Evolutionary conservation across 2,797 vertebrate genomes (phyloP), one percentile per base, ranked within the genome.

Genomic region (Hydrophis major): DNA sequence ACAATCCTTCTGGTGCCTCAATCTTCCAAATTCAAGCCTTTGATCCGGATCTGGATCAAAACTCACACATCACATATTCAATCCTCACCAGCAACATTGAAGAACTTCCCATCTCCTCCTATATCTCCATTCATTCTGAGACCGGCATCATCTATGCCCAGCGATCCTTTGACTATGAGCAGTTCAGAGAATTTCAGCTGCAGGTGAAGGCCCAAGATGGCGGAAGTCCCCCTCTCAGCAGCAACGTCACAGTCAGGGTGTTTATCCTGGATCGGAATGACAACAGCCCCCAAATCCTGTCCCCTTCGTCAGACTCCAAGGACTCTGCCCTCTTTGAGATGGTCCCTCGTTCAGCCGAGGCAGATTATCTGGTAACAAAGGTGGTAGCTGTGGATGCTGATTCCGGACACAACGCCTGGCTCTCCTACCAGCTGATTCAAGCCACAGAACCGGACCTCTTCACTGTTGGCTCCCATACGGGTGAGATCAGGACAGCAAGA

Each of bases 191-290:
- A 50, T 93, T 97, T 78, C 86, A 94, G 6, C 22, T 97, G 12
- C 88, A 91, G 69, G 92, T 97, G 37, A 96, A 57, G 83, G 97
- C 97, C 0, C 92, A 14, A 28, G 97, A 97, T 90, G 93, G 87
- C 0, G 97, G 20, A 13, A 93, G 94, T 2, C 98, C 98, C 94
- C 94, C 97, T 0, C 97, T 98, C 78, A 97, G 96, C 14, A 96
- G 96, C 92, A 98, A 96, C 0, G 97, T 97, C 50, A 97, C 96
- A 0, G 32, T 98, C 5, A 97, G 94, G 25, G 89, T 98, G 42
- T 98, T 97, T 18, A 96, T 98, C 0, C 95, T 96, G 42, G 98
- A 98, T 92, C 96, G 97, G 97, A 98, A 98, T 5, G 98, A 98
- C 94, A 98, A 98, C 18, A 50, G 94, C 0, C 98, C 97, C 0